Conservation (phyloP, 2,888 invertebrate genomes). For the Resseliella maxima region DNA sequence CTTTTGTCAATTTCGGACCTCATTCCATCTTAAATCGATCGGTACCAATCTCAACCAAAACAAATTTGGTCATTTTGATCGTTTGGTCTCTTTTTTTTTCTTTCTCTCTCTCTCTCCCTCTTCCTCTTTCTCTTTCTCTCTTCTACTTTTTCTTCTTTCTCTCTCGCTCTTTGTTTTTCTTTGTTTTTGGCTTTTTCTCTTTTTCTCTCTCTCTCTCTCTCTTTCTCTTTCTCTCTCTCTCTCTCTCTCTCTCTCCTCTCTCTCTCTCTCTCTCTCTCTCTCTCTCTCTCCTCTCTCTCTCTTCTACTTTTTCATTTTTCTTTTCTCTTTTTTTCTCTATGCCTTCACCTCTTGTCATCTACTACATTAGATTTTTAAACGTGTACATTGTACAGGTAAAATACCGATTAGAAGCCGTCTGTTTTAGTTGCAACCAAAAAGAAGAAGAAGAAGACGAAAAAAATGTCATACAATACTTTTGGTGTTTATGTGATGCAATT, state of each 20-base stretch:
- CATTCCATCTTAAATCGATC: background rate
- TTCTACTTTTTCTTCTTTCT: too few species aligned
- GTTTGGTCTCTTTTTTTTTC: too few species aligned
- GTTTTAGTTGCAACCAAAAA: background rate
- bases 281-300: background rate
- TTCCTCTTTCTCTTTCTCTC: too few species aligned
- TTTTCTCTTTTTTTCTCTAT: background rate
- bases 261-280: background rate
- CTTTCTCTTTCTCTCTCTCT: background rate
- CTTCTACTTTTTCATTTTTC: background rate
- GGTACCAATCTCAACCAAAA: background rate
- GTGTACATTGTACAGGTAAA: background rate
- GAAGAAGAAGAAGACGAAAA: background rate
- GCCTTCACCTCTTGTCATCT: background rate
- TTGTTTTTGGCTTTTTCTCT: too few species aligned
- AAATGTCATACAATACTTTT: background rate
- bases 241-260: background rate
- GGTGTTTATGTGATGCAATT: constrained; percentile 4
- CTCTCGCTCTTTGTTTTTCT: too few species aligned
- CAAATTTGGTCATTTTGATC: too few species aligned
- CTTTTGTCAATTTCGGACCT: constrained; percentile 30
- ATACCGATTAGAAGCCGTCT: background rate
- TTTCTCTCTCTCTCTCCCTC: background rate
- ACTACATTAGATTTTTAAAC: background rate
- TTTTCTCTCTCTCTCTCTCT: too few species aligned